phyloP scores from a whole-genome alignment of 2,888 invertebrate species.

The Erannis defoliaria region DNA sequence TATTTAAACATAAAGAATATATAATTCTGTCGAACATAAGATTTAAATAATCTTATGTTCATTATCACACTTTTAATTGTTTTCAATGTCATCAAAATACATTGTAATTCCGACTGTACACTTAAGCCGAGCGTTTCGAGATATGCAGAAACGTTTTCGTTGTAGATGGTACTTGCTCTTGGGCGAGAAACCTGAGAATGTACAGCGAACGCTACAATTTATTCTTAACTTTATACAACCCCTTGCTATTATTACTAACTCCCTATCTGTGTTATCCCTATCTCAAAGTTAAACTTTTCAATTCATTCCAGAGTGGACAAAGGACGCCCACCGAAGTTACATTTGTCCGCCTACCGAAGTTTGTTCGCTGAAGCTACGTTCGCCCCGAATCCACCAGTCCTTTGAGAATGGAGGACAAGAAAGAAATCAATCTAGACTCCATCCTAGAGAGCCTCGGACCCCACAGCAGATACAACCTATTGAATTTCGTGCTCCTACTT shows the following conservation, averaged over 20 bases:
- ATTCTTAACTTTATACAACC: not conserved
- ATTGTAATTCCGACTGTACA: too few relatives aligned
- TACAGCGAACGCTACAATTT: too few relatives aligned
- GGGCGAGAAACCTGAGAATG: too few relatives aligned
- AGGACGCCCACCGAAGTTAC: constrained; percentile 28
- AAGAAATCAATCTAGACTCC: constrained; percentile 81
- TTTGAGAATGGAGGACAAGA: constrained; percentile 71
- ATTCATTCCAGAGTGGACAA: constrained; percentile 57
- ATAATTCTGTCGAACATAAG: too few relatives aligned
- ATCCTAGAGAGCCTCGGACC: constrained; percentile 79
- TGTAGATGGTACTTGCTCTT: too few relatives aligned
- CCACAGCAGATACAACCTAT: constrained; percentile 76
- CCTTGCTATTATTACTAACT: not conserved
- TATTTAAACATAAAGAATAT: too few relatives aligned
- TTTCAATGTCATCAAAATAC: too few relatives aligned
- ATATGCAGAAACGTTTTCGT: too few relatives aligned
- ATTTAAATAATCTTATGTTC: too few relatives aligned
- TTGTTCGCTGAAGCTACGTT: constrained; percentile 5
- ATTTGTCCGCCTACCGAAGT: constrained; percentile 20
- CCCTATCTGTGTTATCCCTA: not conserved
- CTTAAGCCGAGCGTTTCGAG: too few relatives aligned
- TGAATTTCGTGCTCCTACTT: constrained; percentile 76
- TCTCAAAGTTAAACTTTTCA: constrained; percentile 49
- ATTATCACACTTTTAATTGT: too few relatives aligned
- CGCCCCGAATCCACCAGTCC: constrained; percentile 18